A percentile compares a stretch with the other conserved stretches of the same genome.
Evolutionary conservation across 2,113 vertebrate genomes (phyloP).

Genomic region (Pterophyllum scalare): DNA sequence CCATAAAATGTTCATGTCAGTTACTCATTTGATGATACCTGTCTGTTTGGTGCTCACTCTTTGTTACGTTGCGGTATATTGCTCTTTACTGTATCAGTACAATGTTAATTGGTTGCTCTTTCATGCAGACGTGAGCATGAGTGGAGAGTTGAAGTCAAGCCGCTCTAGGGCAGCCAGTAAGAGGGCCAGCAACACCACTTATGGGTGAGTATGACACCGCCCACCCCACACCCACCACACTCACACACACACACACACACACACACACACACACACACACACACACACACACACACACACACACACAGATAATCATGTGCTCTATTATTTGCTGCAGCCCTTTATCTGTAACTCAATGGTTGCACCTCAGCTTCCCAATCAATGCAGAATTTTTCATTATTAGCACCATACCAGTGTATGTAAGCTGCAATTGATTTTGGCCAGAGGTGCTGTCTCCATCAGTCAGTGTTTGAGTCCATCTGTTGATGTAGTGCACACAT

Average conservation of each 20-base stretch:
- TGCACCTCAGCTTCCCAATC: slow-evolving; percentile 54
- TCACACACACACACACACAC: neutral
- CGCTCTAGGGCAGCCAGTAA: slow-evolving; percentile 79
- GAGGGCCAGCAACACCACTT: slow-evolving; percentile 77
- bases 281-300: neutral
- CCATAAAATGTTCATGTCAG: neutral
- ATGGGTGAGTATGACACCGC: slow-evolving; percentile 74
- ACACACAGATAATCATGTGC: slow-evolving; percentile 27
- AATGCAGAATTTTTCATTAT: slow-evolving; percentile 64
- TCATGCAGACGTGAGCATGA: slow-evolving; percentile 81
- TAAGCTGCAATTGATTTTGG: slow-evolving; percentile 67
- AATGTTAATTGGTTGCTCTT: slow-evolving; percentile 66
- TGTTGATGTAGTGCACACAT: slow-evolving; percentile 62
- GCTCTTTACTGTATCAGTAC: slow-evolving; percentile 23
- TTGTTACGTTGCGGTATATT: slow-evolving; percentile 11
- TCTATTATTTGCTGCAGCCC: slow-evolving; percentile 58
- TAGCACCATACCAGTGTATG: slow-evolving; percentile 57
- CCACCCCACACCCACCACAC: neutral
- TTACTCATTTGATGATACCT: neutral
- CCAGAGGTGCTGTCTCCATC: slow-evolving; percentile 63
- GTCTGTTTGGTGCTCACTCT: neutral
- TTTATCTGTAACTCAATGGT: slow-evolving; percentile 53
- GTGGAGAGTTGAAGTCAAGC: slow-evolving; percentile 82
- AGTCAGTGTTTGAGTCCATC: slow-evolving; percentile 70
- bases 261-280: neutral